Evolutionary conservation across 2,113 vertebrate genomes (phyloP), one percentile per base, ranked within the genome.

Genomic region (Dinomys branickii): DNA sequence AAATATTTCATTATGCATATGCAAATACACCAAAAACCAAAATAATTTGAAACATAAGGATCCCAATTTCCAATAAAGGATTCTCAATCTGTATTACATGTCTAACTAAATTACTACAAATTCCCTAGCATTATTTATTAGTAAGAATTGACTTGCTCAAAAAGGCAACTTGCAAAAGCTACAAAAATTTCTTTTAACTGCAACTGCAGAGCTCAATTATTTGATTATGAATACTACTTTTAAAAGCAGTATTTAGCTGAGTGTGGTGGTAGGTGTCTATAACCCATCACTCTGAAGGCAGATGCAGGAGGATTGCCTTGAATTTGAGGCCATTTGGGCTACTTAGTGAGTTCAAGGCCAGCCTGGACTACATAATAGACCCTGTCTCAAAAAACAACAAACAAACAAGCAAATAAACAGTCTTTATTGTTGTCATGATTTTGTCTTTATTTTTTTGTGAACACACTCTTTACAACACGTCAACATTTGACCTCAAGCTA

Each of bases 381-480:
- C 13, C 13, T 47, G 41, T 33, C 28, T 50, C 44, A 78, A 50
- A 78, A 33, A 7, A 16, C 5, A 50, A 47, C 17, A 77, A 30
- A 30, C 44, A 77, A 75, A 44, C 5, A 73, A 73, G 24, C 38
- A 28, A 44, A 75, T 28, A 28, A 47, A 24, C 41, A 47, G 24
- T 13, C 12, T 77, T 77, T 47, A 78, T 24, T 33, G 2, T 19
- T 58, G 44, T 81, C 3, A 41, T n/a, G 19, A 26, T 85, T 89
- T 75, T 85, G 59, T 67, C 30, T 85, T 56, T 10, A 3, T 52
- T 61, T 92, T 9, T 50, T n/a, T 69, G 19, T 65, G 63, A 52
- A 26, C 0, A 0, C 8, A 4, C 0, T 10, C 24, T n/a, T 10
- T 50, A 24, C 16, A 2, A 3, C 4, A 52, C 47, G 17, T 16